Base-by-base conservation (phyloP, 1,140 invertebrate species). In the Tetramorium simillimum region DNA sequence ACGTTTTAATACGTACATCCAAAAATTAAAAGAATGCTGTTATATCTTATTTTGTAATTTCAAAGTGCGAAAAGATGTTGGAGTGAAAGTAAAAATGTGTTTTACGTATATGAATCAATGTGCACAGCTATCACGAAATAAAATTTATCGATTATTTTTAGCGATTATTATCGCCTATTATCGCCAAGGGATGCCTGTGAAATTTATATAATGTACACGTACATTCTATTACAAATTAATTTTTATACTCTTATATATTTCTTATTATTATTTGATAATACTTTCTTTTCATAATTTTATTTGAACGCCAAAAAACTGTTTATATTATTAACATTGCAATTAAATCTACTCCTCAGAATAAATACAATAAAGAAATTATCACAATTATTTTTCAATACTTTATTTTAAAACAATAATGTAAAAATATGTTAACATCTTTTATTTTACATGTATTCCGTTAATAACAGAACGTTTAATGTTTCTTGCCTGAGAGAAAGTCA, bases 11-110 rank as follows among this genome's bases (percentile, higher is more conserved):
- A 67, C n/a, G 51, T 72, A 14, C 28, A 73, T 9, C 21, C 16
- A 21, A 65, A 18, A 65, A 21, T 81, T 70, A 58, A 37, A 40
- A 69, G 58, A 24, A 56, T n/a, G 28, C 2, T 82, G n/a, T 69
- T 69, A 7, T 81, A 51, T 18, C 37, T 53, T 51, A 63, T 73
- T 58, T 75, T 69, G 53, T 73, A 67, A 73, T 46, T 77, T 65
- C 1, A 28, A 51, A 21, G 9, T 53, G 14, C 14, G 24, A 60
- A 80, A 80, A 65, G 28, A 77, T 46, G 16, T 62, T 70, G 51
- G 12, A 16, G 43, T 33, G 12, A 33, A 24, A 21, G 33, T 63
- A 58, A 88, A 88, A 72, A 62, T n/a, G 37, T 86, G 75, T 58
- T 65, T 51, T 73, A 33, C 28, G 2, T 33, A 33, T 33, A 72